A percentile compares a stretch with the other conserved stretches of the same genome.
Evolutionary conservation across 37 sponge, comb jelly and placozoan genomes (phyloP).

Genomic region (Petrosia ficiformis): DNA sequence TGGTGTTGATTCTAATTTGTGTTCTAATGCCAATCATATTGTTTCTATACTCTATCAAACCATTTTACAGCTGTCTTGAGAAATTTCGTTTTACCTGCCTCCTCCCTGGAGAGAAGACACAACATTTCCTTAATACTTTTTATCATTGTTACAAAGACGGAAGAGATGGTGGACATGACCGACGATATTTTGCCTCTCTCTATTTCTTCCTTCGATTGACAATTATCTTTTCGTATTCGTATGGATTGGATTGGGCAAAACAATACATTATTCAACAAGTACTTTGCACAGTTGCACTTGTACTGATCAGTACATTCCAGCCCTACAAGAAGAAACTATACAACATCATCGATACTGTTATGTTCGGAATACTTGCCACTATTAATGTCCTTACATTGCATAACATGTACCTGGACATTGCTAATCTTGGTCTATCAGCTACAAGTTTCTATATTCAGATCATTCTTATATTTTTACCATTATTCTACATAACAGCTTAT

Average conservation of each 20-base stretch:
- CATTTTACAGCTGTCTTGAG: not conserved
- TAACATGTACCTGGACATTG: not conserved
- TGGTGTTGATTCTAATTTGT: not conserved
- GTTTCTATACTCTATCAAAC: conserved; percentile 11
- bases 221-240: not conserved
- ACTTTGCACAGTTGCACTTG: not conserved
- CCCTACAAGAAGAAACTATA: not conserved
- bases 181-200: not conserved
- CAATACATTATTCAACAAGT: conserved; percentile 2
- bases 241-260: not conserved
- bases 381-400: not conserved
- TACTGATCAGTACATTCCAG: not conserved
- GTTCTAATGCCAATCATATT: not conserved
- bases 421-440: not conserved
- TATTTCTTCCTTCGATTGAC: not conserved
- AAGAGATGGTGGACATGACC: not conserved
- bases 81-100: not conserved
- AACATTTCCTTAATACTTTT: conserved; percentile 5
- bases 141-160: conserved; percentile 5
- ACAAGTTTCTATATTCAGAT: not conserved
- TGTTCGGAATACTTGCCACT: not conserved
- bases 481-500: not conserved
- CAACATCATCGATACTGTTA: not conserved
- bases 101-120: not conserved
- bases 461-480: not conserved